phyloP scores from a whole-genome alignment of 1,140 invertebrate species.

The Drosophila serrata region DNA sequence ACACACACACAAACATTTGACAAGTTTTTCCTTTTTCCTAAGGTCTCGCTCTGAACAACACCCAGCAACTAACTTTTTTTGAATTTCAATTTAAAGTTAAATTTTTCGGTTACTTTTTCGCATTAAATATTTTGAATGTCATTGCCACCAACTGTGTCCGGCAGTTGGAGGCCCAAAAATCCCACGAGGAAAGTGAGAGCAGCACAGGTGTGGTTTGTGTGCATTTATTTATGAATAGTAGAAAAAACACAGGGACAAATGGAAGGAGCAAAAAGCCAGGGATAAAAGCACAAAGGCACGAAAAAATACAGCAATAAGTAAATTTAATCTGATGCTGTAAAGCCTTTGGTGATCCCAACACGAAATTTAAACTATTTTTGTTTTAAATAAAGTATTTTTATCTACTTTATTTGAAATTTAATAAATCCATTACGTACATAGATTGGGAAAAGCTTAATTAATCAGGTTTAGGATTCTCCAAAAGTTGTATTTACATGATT shows the following conservation, averaged over 20 bases:
- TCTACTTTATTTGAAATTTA: neutral
- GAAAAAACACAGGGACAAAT: constrained; percentile 22
- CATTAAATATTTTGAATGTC: constrained; percentile 73
- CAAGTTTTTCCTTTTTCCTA: constrained; percentile 55
- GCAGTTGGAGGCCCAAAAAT: constrained; percentile 14
- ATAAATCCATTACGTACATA: too few relatives aligned
- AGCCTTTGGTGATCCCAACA: neutral
- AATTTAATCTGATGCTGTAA: constrained; percentile 13
- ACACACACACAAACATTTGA: constrained; percentile 8
- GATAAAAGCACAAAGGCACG: constrained; percentile 6
- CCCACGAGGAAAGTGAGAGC: constrained; percentile 49
- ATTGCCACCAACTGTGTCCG: constrained; percentile 63
- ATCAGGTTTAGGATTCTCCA: too few relatives aligned
- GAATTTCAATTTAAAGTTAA: constrained; percentile 80
- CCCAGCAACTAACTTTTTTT: constrained; percentile 37
- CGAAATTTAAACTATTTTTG: too few relatives aligned
- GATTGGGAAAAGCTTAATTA: too few relatives aligned
- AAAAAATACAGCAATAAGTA: constrained; percentile 13
- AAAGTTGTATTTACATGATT: too few relatives aligned
- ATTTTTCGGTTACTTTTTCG: constrained; percentile 63
- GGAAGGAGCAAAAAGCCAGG: constrained; percentile 10
- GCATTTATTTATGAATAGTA: constrained; percentile 48
- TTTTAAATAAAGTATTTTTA: neutral
- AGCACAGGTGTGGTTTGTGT: constrained; percentile 47
- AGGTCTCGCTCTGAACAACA: constrained; percentile 25